A percentile compares a stretch with the other conserved stretches of the same genome.
Conservation (phyloP, 2,888 invertebrate genomes). For the Autographa gamma region DNA sequence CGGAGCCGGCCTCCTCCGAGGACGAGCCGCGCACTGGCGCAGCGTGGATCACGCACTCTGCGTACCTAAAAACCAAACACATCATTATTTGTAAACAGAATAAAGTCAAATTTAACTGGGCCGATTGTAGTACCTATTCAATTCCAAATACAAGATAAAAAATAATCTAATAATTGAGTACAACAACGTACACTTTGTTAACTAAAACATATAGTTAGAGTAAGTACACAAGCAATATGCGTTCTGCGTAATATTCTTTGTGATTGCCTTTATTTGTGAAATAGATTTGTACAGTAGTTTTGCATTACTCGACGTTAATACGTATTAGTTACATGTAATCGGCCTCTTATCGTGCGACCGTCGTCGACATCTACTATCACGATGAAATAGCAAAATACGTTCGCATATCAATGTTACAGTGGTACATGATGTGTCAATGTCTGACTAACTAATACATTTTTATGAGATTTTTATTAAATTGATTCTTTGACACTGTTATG, state of each 20-base stretch:
- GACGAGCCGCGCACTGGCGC: constrained; percentile 90
- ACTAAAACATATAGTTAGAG: not conserved
- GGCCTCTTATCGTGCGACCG: constrained; percentile 74
- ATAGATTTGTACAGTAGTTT: constrained; percentile 43
- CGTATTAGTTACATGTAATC: constrained; percentile 70
- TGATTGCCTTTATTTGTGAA: constrained; percentile 44
- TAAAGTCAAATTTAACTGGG: not conserved
- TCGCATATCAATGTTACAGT: constrained; percentile 53
- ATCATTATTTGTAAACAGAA: not conserved
- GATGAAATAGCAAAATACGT: constrained; percentile 71
- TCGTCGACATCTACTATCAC: constrained; percentile 72
- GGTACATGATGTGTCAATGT: constrained; percentile 38
- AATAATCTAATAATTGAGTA: not conserved
- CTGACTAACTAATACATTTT: constrained; percentile 39
- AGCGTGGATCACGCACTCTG: constrained; percentile 91
- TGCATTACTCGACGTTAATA: constrained; percentile 52
- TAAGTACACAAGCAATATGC: not conserved
- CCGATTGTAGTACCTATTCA: not conserved
- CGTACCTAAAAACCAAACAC: constrained; percentile 89
- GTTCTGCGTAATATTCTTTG: constrained; percentile 43
- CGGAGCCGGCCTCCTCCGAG: constrained; percentile 89
- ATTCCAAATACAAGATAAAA: not conserved
- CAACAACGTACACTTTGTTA: not conserved
- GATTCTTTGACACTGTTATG: constrained; percentile 7
- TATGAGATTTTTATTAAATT: not conserved